Evolutionary conservation across 2,113 vertebrate species (phyloP), one percentile per base, ranked within the genome.

Genomic region (Morone saxatilis): DNA sequence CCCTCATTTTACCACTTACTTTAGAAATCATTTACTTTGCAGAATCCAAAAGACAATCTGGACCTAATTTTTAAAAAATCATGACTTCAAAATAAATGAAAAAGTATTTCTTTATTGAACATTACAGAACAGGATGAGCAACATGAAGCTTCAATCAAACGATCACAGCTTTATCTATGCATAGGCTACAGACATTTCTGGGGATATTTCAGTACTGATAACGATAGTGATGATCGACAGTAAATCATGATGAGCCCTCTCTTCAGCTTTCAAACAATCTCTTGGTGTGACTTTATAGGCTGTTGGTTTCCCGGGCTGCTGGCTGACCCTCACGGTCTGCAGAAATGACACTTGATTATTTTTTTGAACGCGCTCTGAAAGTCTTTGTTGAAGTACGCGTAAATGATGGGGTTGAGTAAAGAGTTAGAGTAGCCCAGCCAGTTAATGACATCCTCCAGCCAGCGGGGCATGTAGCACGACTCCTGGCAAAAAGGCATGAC

Each of bases 391-490:
- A 99, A 99, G 90, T 99, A 99, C 12, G 98, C 98, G 82, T 99
- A 99, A 71, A 99, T 99, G 92, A 99, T 96, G n/a, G 98, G 98
- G 81, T 99, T 99, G 61, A 99, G 96, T 31, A 99, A 92, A 2
- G 98, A 99, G 94, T 99, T 99, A 92, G 98, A 99, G 90, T 99
- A 99, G 57, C 98, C 98, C 73, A 99, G 95, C 98, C 98, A 99
- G 94, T 98, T 99, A 76, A 99, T 98, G 48, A 99, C 96, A 66
- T 96, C 97, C 40, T 93, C 95, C 76, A 99, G 85, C 94, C 96
- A 96, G 25, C 91, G 85, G 69, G 98, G 98, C 97, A 98, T 98
- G 85, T 96, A 92, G 90, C 98, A 99, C 69, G 95, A 94, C 66
- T 75, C 80, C 76, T 94, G 94, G 88, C 98, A 99, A 81, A 99